Base-by-base conservation (phyloP, 2,797 vertebrate species). In the Clarias platycephalus region DNA sequence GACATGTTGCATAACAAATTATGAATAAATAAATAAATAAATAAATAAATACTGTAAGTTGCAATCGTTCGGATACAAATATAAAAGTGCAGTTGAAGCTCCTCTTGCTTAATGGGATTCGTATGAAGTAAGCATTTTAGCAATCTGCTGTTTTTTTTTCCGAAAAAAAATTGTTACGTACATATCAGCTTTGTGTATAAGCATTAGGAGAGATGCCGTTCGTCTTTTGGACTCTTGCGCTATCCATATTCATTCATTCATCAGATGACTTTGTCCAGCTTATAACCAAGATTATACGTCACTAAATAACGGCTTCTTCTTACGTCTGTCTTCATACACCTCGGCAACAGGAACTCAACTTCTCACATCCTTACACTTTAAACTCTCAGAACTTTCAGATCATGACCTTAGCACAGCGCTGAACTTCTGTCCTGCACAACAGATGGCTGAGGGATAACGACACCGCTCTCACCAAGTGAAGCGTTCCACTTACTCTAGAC, bases 31-130 rank as follows among this genome's bases (percentile, higher is more conserved):
- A 44, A 44, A 44, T 10, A 49, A 49, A 49, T 12, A 49, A 49
- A 49, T 12, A 49, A 49, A 49, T 0, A 12, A 49, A 49, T 10
- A 44, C 8, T 8, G 8, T 10, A 15, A 34, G 20, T n/a, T 62
- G 7, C 62, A n/a, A 63, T 40, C 62, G 76, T 78, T 78, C 58
- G 2, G 24, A 78, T 63, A 40, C 44, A 34, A 78, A 60, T 62
- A 78, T 60, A 40, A 37, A 78, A 62, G n/a, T 22, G 60, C 58
- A 44, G 13, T n/a, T 6, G 34, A 62, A n/a, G 34, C 22, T 40
- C 2, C 57, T 40, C 12, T 24, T 24, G 34, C 57, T 24, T 62
- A 15, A 62, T 40, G 24, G 28, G 75, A n/a, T 77, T n/a, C 10
- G 15, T 77, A 40, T 31, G 26, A 28, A 53, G 57, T 34, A 3